Evolutionary conservation across 1,140 invertebrate genomes (phyloP), one percentile per base, ranked within the genome.

Genomic region (Capitella teleta): DNA sequence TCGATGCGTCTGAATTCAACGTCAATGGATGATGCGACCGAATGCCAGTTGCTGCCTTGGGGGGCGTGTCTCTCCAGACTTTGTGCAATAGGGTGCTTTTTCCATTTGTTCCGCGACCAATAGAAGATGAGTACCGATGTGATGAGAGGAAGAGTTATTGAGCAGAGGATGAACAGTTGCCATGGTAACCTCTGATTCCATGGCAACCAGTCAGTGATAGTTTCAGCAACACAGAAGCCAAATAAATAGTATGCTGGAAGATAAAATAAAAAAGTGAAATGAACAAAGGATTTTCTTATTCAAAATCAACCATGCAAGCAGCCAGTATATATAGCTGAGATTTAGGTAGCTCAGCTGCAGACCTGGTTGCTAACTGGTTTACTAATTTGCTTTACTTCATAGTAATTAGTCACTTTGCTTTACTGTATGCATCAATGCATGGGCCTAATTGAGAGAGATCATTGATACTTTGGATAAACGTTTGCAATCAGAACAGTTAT

Each of bases 1-100:
- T 87, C 82, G 45, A 73, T 54, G 78, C 80, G 79, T 69, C 82
- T 74, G 66, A 82, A 89, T 69, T 91, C 87, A 42, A 70, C 75
- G 66, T 88, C 84, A 42, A 93, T 82, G 55, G 81, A 77, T 23
- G 75, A 73, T 38, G 85, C 83, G 1, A 87, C 77, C 26, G 76
- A 62, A 41, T 76, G 70, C 81, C 85, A 88, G 12, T 70, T 72
- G 23, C 53, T 57, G 12, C 52, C 51, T n/a, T 50, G 53, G 46
- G 54, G 57, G 21, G 77, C 76, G 61, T 85, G 86, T 53, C 78
- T 71, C 19, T 70, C 51, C 2, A 93, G 70, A 40, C 79, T 76
- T 60, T 76, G 73, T 5, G 78, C 78, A 18, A 88, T 81, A 0
- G 87, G 87, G 76, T 93, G 87, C 5, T 78, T 74, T 0, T 68